Base-by-base conservation (phyloP, 2,113 vertebrate species). In the Phaetusa simplex region DNA sequence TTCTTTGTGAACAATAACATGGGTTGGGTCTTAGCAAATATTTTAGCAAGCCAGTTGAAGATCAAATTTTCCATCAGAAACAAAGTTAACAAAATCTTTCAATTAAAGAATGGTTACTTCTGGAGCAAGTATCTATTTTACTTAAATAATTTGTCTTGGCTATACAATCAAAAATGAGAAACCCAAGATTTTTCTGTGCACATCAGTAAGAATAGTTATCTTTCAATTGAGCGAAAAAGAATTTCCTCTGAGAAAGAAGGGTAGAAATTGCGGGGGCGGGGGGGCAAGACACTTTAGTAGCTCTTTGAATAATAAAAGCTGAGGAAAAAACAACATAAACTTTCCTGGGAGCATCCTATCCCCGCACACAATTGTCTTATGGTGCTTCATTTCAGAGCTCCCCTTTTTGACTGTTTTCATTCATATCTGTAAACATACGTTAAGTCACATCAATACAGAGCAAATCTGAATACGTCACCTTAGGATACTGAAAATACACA, bases 11-110 rank as follows among this genome's bases (percentile, higher is more conserved):
- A 93, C 82, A 95, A 66, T 93, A 93, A 88, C 45, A 76, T 45
- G 76, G 74, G 79, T 42, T 94, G 76, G 72, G 86, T 70, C 85
- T 92, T 66, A n/a, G 32, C 22, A 95, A 93, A 96, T 96, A 94
- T 92, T 95, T 92, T 86, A 79, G 76, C 62, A 92, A 76, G 67
- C 40, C 40, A 62, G 53, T 9, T 66, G 71, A 95, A 92, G 91
- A 90, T 93, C 71, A 83, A 29, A 73, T 96, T 86, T 88, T 95
- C 90, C 49, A 90, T 21, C 58, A 83, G 90, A 88, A 95, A 74
- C 21, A 78, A 87, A 95, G 71, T 73, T 84, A 91, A 64, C 47
- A 85, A 34, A n/a, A 76, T 38, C 45, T 82, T 82, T 72, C 71
- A 80, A 22, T 83, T 86, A 56, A 93, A n/a, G 18, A 90, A 40